Evolutionary conservation across 2,888 invertebrate species (phyloP).

Genomic region (Orchestes rusci): DNA sequence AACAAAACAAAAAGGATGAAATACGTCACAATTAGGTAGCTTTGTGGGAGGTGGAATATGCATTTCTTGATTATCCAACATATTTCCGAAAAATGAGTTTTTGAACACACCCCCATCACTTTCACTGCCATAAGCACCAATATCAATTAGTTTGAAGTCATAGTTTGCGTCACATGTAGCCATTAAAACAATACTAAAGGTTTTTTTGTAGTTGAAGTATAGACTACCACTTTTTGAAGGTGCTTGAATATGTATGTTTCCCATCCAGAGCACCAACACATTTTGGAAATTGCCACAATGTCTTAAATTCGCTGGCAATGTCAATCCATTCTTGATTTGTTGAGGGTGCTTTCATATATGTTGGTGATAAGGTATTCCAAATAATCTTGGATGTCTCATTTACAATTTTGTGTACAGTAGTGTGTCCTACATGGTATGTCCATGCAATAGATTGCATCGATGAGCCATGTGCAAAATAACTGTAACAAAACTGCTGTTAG

Average conservation of each 20-base stretch:
- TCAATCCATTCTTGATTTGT: no score
- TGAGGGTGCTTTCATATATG: constrained; percentile 1
- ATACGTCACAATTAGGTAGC: constrained; percentile 10
- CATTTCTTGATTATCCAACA: no score
- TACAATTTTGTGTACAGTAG: constrained; percentile 28
- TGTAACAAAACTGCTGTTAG: constrained; percentile 1
- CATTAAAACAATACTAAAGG: no score
- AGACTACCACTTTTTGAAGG: constrained; percentile 3
- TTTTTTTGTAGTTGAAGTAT: constrained; percentile 4
- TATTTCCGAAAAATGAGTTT: constrained; percentile 19
- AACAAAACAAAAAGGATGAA: constrained; percentile 23
- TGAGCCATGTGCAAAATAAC: constrained; percentile 11
- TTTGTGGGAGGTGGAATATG: constrained; percentile 14
- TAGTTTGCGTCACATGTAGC: no score
- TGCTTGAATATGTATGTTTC: constrained; percentile 2
- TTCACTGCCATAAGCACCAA: no score
- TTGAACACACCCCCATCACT: constrained; percentile 11
- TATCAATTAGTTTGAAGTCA: no score
- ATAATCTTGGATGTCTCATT: constrained; percentile 22
- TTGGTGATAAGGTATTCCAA: constrained; percentile 1
- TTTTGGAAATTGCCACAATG: constrained; percentile 1
- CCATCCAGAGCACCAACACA: neutral
- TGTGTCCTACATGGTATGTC: constrained; percentile 18
- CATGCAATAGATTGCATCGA: constrained; percentile 9
- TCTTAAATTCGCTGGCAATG: neutral